Evolutionary conservation across 30 jellyfish, hydroid and myxozoan species (phyloP).

Genomic region (Cassiopea xamachana): DNA sequence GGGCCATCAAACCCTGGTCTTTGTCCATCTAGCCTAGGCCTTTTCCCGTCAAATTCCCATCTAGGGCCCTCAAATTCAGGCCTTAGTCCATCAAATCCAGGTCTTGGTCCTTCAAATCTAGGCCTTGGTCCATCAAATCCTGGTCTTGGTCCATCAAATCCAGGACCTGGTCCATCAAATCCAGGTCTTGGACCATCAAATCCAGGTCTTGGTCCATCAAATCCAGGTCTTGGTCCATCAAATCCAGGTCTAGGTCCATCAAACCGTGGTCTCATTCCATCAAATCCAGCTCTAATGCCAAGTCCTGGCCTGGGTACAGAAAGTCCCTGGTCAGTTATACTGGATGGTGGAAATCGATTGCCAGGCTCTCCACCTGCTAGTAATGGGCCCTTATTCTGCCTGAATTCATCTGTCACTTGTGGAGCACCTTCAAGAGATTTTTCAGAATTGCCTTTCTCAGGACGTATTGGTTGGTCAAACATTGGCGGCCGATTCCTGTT

Average conservation of each 20-base stretch:
- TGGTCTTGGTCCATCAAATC: conserved; percentile 18
- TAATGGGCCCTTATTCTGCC: conserved; percentile 7
- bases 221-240: conserved; percentile 39
- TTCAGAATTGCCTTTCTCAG: conserved; percentile 20
- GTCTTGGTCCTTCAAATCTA: conserved; percentile 36
- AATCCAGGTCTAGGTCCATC: conserved; percentile 55
- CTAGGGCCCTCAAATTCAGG: conserved; percentile 29
- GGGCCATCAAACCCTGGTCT: conserved; percentile 32
- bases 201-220: conserved; percentile 19
- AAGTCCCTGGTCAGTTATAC: conserved; percentile 14
- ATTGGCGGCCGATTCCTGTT: conserved; percentile 47
- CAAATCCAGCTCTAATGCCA: conserved; percentile 22
- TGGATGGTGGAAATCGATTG: conserved; percentile 23
- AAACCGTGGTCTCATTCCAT: conserved; percentile 31
- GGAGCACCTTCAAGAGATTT: conserved; percentile 15
- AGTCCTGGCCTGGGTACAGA: conserved; percentile 25
- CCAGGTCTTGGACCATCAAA: conserved; percentile 38
- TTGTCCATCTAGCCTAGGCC: conserved; percentile 53
- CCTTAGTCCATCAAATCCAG: conserved; percentile 11
- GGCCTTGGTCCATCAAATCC: conserved; percentile 36
- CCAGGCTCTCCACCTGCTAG: conserved; percentile 25
- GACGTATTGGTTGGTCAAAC: conserved; percentile 34
- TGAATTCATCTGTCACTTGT: conserved; percentile 4
- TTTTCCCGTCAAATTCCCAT: conserved; percentile 33
- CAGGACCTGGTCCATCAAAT: conserved; percentile 35